A percentile compares a stretch with the other conserved stretches of the same genome.
Evolutionary conservation across 2,888 invertebrate species (phyloP).

Genomic region (Flexamia atlantica): DNA sequence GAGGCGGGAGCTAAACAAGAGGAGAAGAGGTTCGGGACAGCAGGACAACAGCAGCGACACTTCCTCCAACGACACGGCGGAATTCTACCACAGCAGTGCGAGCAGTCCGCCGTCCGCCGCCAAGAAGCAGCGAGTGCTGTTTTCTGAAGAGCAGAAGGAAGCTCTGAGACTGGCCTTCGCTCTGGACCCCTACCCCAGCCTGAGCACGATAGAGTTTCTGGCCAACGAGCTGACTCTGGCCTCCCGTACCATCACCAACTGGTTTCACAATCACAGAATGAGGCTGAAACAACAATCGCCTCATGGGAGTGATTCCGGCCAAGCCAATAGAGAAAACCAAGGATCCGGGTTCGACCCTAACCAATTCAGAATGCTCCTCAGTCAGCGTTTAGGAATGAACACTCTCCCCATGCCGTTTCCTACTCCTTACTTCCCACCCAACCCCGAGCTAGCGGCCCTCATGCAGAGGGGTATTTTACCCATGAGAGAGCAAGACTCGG

Average conservation of each 20-base stretch:
- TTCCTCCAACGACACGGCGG: slow-evolving; percentile 92
- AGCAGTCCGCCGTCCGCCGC: slow-evolving; percentile 92
- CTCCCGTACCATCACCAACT: slow-evolving; percentile 98
- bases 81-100: slow-evolving; percentile 91
- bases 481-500: slow-evolving; percentile 87
- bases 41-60: slow-evolving; percentile 94
- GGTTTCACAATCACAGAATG: slow-evolving; percentile 99
- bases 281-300: slow-evolving; percentile 95
- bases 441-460: slow-evolving; percentile 86
- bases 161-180: slow-evolving; percentile 96
- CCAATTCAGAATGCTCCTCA: slow-evolving; percentile 92
- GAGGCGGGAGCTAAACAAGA: slow-evolving; percentile 93
- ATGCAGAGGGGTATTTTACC: slow-evolving; percentile 82
- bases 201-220: slow-evolving; percentile 96
- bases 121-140: slow-evolving; percentile 96
- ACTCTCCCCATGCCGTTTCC: slow-evolving; percentile 80
- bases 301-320: slow-evolving; percentile 84
- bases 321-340: slow-evolving; percentile 72
- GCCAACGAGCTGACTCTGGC: slow-evolving; percentile 94
- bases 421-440: slow-evolving; percentile 86
- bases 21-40: slow-evolving; percentile 88
- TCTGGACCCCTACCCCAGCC: slow-evolving; percentile 97
- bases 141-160: slow-evolving; percentile 99
- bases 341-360: slow-evolving; percentile 91
- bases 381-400: slow-evolving; percentile 91